Base-by-base conservation (phyloP, 2,888 invertebrate genomes). In the Scelioninae gen. 2 region DNA sequence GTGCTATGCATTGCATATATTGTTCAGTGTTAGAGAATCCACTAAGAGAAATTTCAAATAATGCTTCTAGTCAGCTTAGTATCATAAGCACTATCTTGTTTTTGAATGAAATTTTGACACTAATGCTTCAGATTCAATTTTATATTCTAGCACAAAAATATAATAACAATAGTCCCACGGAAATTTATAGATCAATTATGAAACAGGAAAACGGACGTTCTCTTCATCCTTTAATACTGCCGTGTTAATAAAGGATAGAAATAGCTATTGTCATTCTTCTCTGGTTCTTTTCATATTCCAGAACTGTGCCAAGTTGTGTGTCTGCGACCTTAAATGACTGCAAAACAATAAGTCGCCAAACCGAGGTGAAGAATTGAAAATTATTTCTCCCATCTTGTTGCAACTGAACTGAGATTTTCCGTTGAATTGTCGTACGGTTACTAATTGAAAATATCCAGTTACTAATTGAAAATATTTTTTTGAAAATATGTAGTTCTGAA, bases 271-370 rank as follows among this genome's bases (percentile, higher is more conserved):
- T 41, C 37, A 52, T 71, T 64, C 58, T 52, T 10, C 25, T 11
- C 41, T 6, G 15, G 22, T 53, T 71, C 71, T 65, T 71, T 71
- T 71, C 65, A 71, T 71, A 71, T 71, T 71, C 60, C 15, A 58
- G 53, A 71, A 43, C 18, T 57, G 71, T 64, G 71, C 71, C 71
- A 64, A 71, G 71, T 71, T 71, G 64, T 71, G 57, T 57, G 64
- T 64, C 52, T 64, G 71, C 33, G 52, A 52, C 48, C 35, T 64
- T 64, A 64, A 64, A 71, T 45, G 31, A 71, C 64, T 58, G 57
- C 64, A 71, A 63, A 71, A 58, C 58, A 64, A 58, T 71, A 64
- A 69, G 55, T 61, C 39, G 50, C 19, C 60, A 46, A 53, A 15
- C 45, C 39, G 55, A 71, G 58, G 71, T 57, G 64, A 71, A 65